Evolutionary conservation across 2,797 vertebrate genomes (phyloP), one percentile per base, ranked within the genome.

Genomic region (Pseudochromis fuscus): DNA sequence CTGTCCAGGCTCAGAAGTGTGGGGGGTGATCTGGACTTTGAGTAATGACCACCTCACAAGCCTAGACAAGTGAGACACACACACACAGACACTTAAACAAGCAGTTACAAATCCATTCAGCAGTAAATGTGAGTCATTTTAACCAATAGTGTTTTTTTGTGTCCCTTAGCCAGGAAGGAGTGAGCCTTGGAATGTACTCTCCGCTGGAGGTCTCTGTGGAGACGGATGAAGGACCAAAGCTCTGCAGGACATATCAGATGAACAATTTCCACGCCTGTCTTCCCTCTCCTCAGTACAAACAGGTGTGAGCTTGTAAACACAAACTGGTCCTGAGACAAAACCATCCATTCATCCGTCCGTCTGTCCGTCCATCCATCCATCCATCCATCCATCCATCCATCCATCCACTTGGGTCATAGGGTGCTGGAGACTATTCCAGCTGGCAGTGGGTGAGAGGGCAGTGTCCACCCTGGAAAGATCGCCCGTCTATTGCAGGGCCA

Each of bases 11-110:
- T 92, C 95, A 0, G 96, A 96, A 72, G 96, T 98, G 0, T 99
- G 97, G 97, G 97, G 98, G 38, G 90, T 97, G 3, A 91, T 98
- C 18, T 99, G 97, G 97, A 95, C 88, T 88, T 84, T 99, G 91
- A 92, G 87, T 75, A 42, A 86, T 7, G 89, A 93, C 75, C 84
- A 96, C 89, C 88, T 96, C 48, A 45, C 52, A 50, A 96, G 93
- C 24, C 92, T 99, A 64, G 97, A 99, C 93, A 84, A 93, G 98
- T 98, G 93, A 94, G 96, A 76, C 8, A 2, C 23, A 24, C 4
- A n/a, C 21, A 31, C 12, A 18, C 16, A 44, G 2, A 23, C 21
- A 15, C 4, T 8, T 13, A 27, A 7, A 56, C 27, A 23, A 61
- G n/a, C n/a, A 28, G 33, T 44, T 50, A 2, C n/a, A n/a, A 33